Base-by-base conservation (phyloP, 2,888 invertebrate species). In the Melanotus villosus region DNA sequence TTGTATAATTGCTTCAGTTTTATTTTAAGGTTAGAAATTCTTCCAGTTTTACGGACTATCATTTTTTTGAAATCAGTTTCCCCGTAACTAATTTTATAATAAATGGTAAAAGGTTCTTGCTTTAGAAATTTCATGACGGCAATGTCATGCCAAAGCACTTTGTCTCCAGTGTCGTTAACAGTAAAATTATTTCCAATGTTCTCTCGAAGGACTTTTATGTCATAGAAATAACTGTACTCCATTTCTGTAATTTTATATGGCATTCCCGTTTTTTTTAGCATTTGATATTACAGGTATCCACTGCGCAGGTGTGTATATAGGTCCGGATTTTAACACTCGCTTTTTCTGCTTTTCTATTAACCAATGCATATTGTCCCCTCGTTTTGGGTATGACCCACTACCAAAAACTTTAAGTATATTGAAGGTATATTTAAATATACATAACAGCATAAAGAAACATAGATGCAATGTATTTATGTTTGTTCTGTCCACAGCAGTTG, bases 291-390 rank as follows among this genome's bases (percentile, higher is more conserved):
- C 26, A 3, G 43, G 18, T 18, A 43, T 43, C 6, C 26, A 43
- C 43, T 43, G 43, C n/a, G n/a, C n/a, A n/a, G n/a, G 43, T 18
- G 43, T 43, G n/a, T 14, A 43, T 18, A 26, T 43, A 4, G 43
- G 18, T 16, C 43, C 43, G 2, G 18, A 14, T 14, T 43, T 43
- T n/a, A 43, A 43, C 4, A 43, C 5, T 9, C 43, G 43, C 16
- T 43, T 43, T 6, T 43, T 43, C n/a, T 43, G 43, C 16, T 43
- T 43, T n/a, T 14, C 18, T 43, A 43, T 43, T 43, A 43, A 16
- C 2, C 6, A 34, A 10, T 34, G 34, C 34, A 34, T 34, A n/a
- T 34, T 34, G 34, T 43, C 18, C 43, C 43, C 16, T 43, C 43
- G n/a, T 43, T 43, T n/a, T 43, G 43, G 16, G 43, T 43, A 43